phyloP scores from a whole-genome alignment of 2,113 vertebrate species.

The Prunella fulvescens region DNA sequence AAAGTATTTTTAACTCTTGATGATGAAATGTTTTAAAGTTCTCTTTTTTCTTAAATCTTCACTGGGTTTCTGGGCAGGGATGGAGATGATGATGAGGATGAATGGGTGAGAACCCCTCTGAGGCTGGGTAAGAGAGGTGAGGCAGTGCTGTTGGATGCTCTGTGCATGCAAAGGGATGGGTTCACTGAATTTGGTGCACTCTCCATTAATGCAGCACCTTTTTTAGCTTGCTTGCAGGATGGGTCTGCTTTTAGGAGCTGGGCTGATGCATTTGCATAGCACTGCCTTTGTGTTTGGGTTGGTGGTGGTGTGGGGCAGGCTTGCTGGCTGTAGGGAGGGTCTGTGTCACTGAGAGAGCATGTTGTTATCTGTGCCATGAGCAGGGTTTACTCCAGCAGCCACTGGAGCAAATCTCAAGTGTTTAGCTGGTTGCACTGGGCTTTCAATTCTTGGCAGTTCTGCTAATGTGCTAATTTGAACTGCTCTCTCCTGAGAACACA shows the following conservation, averaged over 20 bases:
- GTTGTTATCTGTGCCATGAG: background rate
- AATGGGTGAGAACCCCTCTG: background rate
- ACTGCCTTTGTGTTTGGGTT: background rate
- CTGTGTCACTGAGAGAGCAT: rapidly evolving
- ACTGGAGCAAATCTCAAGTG: conserved; percentile 16
- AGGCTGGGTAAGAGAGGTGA: background rate
- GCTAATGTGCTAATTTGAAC: conserved; percentile 37
- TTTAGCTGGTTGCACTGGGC: background rate
- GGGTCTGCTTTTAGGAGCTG: background rate
- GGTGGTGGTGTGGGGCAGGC: background rate
- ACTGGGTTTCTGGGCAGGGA: background rate
- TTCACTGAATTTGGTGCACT: background rate
- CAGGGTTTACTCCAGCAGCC: background rate
- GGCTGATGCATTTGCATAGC: background rate
- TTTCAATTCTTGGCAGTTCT: conserved; percentile 45
- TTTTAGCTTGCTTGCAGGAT: background rate
- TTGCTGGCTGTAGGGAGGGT: background rate
- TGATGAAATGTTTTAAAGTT: background rate
- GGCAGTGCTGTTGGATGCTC: background rate
- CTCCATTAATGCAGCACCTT: background rate
- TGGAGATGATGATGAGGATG: background rate
- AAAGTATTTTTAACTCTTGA: conserved; percentile 1
- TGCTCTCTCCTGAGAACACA: background rate
- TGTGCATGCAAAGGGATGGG: background rate
- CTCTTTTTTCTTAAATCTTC: background rate